phyloP scores from a whole-genome alignment of 2,797 vertebrate species.

The Oceanodroma leucorhoa region DNA sequence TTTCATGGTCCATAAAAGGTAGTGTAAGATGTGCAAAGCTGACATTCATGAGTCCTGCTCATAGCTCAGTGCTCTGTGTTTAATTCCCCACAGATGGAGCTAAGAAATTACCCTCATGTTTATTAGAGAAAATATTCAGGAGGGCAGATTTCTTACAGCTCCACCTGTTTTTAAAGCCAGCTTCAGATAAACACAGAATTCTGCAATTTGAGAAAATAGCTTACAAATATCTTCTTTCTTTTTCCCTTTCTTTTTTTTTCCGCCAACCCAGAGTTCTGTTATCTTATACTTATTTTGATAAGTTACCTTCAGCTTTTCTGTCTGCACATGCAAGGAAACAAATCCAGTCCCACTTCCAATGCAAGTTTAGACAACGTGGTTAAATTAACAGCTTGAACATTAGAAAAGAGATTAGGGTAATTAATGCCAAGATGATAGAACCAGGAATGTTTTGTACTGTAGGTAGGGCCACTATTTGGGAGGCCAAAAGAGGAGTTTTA shows the following conservation, averaged over 20 bases:
- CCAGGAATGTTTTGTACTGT: constrained; percentile 71
- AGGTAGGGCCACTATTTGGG: constrained; percentile 74
- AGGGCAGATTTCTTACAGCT: neutral
- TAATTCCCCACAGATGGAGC: neutral
- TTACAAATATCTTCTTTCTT: neutral
- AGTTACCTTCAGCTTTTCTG: constrained; percentile 68
- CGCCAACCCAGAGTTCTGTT: constrained; percentile 1
- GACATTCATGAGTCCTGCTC: neutral
- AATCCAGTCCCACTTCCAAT: constrained; percentile 71
- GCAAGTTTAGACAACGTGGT: constrained; percentile 76
- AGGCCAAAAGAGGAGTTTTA: constrained; percentile 74
- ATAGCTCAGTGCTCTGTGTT: neutral
- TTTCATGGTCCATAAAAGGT: neutral
- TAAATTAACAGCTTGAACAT: constrained; percentile 76
- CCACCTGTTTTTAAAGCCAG: constrained; percentile 6
- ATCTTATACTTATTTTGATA: constrained; percentile 69
- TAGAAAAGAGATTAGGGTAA: constrained; percentile 77
- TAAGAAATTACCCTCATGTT: neutral
- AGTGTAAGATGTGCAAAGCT: neutral
- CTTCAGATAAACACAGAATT: neutral
- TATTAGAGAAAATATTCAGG: neutral
- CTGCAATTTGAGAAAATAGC: neutral
- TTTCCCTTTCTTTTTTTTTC: neutral
- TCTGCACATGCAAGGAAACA: constrained; percentile 71
- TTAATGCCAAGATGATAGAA: constrained; percentile 79